Base-by-base conservation (phyloP, 2,888 invertebrate genomes). In the Chloromyia formosa region DNA sequence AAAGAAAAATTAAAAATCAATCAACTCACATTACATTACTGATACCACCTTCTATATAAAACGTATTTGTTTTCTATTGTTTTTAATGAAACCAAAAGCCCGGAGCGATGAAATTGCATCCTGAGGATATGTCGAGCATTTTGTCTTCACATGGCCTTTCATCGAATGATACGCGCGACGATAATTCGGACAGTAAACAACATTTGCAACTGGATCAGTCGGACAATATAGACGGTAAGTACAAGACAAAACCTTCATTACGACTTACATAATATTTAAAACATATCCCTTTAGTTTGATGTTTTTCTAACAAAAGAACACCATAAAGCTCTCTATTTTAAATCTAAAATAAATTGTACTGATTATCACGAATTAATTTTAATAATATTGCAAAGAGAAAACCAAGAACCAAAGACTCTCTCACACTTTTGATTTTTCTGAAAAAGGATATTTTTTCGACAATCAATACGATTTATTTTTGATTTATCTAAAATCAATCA, bases 171-270 rank as follows among this genome's bases (percentile, higher is more conserved):
- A 87, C 89, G 80, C 80, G 91, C 89, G 83, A 88, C 84, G 80
- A 88, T 87, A 83, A 87, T 88, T 86, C 84, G 78, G 85, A 86
- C 79, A 80, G 81, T 77, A 84, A 86, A 76, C 84, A 88, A 79
- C 84, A 88, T 79, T 87, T 90, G 78, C 90, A 90, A 79, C 89
- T 91, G 58, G 92, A 92, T 85, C 90, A 90, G 82, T 88, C 90
- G 77, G 92, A 92, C 86, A 89, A 91, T 81, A 91, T 92, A 82
- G 92, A 92, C 85, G 92, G 92, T 92, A 87, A 92, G 92, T 88
- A 79, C 78, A 74, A 49, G 60, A 69, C 68, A 71, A 42, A n/a
- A 53, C n/a, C n/a, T 61, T 42, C 18, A 58, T 27, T 23, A 60
- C 23, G 40, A 35, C 49, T 27, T 35, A 7, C 27, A 35, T 35